Evolutionary conservation across 1,140 invertebrate species (phyloP), one percentile per base, ranked within the genome.

Genomic region (Lycorma delicatula): DNA sequence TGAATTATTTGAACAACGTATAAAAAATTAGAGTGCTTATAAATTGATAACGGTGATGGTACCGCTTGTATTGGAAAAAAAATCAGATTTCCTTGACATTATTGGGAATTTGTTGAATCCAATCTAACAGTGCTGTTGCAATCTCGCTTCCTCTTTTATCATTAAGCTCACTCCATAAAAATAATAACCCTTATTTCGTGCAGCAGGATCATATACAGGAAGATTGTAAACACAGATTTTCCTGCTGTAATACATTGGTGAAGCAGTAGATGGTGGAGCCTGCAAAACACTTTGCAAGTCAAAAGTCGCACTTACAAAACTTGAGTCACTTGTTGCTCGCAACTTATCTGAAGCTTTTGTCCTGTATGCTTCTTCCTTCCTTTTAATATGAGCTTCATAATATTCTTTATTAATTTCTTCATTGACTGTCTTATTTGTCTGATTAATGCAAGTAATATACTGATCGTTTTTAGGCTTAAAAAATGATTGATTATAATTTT

Each of bases 101-200:
- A 41, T 26, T 3, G 23, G 63, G 56, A 12, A 64, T 36, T 6
- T 23, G 23, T 22, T 57, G 26, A 36, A 64, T 16, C n/a, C 47
- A 64, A n/a, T 60, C 22, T 25, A 60, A 26, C 20, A 64, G 23
- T 18, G 27, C 38, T 26, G 61, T 62, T 25, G 53, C 62, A 38
- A 65, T 65, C 60, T 65, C 62, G 36, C 57, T 62, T 38, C 55
- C 62, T 51, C 60, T 59, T 56, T 63, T 60, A 25, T 54, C 60
- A 58, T 65, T 57, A 27, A 63, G 18, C 56, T 65, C 59, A 36
- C 48, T 59, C 61, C 61, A 63, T 13, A 26, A 18, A 28, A 38
- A 61, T 62, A 61, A 38, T 44, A 60, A n/a, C 47, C 58, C 22
- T 59, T 58, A 59, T 59, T 63, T 29, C 50, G 47, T 36, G n/a